These are phyloP conservation scores for Dufourea novaeangliae DNA, from an alignment of 1,140 invertebrate species.

Conservation along the genomic window DNA sequence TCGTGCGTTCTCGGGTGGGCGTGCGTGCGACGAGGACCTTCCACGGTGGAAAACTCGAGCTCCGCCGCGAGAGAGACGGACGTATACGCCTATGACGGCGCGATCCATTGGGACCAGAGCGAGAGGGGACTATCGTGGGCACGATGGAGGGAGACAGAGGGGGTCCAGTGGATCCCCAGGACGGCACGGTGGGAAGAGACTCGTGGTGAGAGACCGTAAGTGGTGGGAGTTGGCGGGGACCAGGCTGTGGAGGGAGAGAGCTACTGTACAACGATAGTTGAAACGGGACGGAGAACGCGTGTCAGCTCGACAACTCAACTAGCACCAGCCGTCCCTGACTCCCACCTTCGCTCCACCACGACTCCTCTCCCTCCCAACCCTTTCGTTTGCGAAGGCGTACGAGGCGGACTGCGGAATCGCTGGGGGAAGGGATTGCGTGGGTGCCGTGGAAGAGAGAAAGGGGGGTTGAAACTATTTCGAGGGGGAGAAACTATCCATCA, in stretches of 20 bases:
- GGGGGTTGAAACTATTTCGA: constrained; percentile 45
- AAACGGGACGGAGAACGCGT: constrained; percentile 75
- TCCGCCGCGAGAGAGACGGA: constrained; percentile 66
- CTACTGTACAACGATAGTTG: neutral
- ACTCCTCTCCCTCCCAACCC: constrained; percentile 28
- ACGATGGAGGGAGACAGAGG: constrained; percentile 6
- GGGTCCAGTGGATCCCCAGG: constrained; percentile 3
- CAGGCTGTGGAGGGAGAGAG: constrained; percentile 42
- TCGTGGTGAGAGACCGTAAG: constrained; percentile 21
- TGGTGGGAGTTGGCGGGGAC: constrained; percentile 23
- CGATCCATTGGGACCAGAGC: neutral
- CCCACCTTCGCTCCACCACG: constrained; percentile 62
- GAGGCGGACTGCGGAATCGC: constrained; percentile 23
- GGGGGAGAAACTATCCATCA: constrained; percentile 47
- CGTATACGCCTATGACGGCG: constrained; percentile 34
- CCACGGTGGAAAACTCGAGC: constrained; percentile 72
- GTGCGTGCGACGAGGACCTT: constrained; percentile 73
- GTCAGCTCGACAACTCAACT: constrained; percentile 82
- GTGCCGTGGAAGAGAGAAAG: constrained; percentile 20
- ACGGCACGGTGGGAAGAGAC: constrained; percentile 41
- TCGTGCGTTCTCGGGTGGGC: constrained; percentile 64
- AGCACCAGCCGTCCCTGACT: constrained; percentile 78
- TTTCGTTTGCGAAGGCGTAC: constrained; percentile 30
- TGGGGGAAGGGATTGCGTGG: constrained; percentile 40
- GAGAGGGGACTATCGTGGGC: constrained; percentile 16